A percentile compares a stretch with the other conserved stretches of the same genome.
phyloP scores from a whole-genome alignment of 2,113 vertebrate species.

The western clawed frog (Xenopus tropicalis) region UCB_Xtro_10.0 CM004443.2:251501-252000 shows the following conservation, averaged over 20 bases:
- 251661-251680: background rate
- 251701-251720: no score
- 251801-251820: background rate
- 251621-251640: slow-evolving; percentile 21
- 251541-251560: slow-evolving; percentile 10
- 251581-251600: slow-evolving; percentile 25
- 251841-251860: background rate
- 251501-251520: no score
- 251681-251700: background rate
- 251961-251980: no score
- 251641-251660: slow-evolving; percentile 9
- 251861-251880: background rate
- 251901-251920: background rate
- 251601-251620: slow-evolving; percentile 3
- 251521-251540: no score
- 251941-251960: no score
- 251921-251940: no score
- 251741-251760: no score
- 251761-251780: background rate
- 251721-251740: no score
- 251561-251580: slow-evolving; percentile 6
- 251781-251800: no score
- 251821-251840: no score
- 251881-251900: no score
- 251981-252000: background rate